Conservation (phyloP, 2,888 invertebrate genomes). For the Trichacis sp. region DNA sequence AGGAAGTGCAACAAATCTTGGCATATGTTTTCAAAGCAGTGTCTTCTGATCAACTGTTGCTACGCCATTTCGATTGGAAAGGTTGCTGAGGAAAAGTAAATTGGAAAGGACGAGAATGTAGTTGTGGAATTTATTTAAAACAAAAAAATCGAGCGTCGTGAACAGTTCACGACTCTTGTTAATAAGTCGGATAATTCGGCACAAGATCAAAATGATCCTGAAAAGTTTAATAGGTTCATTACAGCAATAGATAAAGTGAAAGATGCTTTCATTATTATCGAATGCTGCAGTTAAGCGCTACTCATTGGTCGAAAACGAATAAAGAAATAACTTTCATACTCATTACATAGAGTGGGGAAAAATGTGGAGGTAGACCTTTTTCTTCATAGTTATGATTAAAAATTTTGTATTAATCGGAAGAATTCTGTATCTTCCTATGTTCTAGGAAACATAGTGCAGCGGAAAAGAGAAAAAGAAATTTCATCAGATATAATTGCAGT, state of each 20-base stretch:
- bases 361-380: slow-evolving; percentile 41
- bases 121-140: slow-evolving; percentile 67
- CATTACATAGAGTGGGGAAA: slow-evolving; percentile 54
- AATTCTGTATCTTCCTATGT: slow-evolving; percentile 2
- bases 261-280: slow-evolving; percentile 67
- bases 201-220: slow-evolving; percentile 40
- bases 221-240: slow-evolving; percentile 65
- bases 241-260: slow-evolving; percentile 66
- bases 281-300: slow-evolving; percentile 68
- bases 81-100: slow-evolving; percentile 67
- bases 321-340: slow-evolving; percentile 60
- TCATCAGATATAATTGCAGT: slow-evolving; percentile 37
- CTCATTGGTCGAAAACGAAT: slow-evolving; percentile 59
- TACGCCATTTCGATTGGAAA: too few relatives aligned
- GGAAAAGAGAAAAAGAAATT: not conserved
- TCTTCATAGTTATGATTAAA: not conserved
- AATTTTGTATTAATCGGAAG: not conserved
- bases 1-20: too few relatives aligned
- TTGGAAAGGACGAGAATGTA: slow-evolving; percentile 71
- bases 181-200: slow-evolving; percentile 58
- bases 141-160: slow-evolving; percentile 64
- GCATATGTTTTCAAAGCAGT: too few relatives aligned
- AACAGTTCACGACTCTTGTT: slow-evolving; percentile 67
- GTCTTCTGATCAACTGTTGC: too few relatives aligned
- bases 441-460: slow-evolving; percentile 31